Evolutionary conservation across 2,888 invertebrate species (phyloP).

Genomic region (Trisateles emortualis): DNA sequence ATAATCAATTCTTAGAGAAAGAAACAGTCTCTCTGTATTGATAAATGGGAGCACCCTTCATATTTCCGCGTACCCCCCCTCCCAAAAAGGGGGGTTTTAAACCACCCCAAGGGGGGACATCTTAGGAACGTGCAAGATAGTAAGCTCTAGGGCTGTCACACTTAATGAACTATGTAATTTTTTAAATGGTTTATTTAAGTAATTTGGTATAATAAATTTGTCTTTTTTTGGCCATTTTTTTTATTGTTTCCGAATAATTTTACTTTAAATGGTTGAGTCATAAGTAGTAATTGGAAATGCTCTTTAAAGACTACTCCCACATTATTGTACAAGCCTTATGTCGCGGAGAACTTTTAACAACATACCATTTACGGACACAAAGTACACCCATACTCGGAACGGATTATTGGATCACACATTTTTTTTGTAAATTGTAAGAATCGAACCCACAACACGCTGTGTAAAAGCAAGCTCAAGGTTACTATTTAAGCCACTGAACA

Average conservation of each 20-base stretch:
- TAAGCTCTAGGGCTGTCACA: conserved; percentile 79
- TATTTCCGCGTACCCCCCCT: conserved; percentile 79
- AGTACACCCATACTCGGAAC: no score
- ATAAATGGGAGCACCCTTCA: conserved; percentile 86
- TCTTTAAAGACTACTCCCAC: no score
- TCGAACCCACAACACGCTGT: no score
- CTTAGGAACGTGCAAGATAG: conserved; percentile 86
- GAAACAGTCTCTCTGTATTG: conserved; percentile 86
- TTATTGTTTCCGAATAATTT: background rate
- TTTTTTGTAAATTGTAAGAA: no score
- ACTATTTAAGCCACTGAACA: no score
- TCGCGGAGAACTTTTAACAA: no score
- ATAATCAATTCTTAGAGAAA: conserved; percentile 86
- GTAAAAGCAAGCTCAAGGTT: no score
- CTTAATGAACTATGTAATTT: conserved; percentile 82
- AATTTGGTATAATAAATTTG: conserved; percentile 16
- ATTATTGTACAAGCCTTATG: no score
- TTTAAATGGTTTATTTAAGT: conserved; percentile 67
- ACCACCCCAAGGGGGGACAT: conserved; percentile 66
- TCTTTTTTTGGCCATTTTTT: conserved; percentile 54
- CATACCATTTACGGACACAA: no score
- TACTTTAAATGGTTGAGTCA: no score
- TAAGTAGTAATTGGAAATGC: no score
- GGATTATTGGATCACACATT: no score
- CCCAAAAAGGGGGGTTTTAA: conserved; percentile 53